Conservation (phyloP, 1,140 invertebrate species). For the Listronotus oregonensis region DNA sequence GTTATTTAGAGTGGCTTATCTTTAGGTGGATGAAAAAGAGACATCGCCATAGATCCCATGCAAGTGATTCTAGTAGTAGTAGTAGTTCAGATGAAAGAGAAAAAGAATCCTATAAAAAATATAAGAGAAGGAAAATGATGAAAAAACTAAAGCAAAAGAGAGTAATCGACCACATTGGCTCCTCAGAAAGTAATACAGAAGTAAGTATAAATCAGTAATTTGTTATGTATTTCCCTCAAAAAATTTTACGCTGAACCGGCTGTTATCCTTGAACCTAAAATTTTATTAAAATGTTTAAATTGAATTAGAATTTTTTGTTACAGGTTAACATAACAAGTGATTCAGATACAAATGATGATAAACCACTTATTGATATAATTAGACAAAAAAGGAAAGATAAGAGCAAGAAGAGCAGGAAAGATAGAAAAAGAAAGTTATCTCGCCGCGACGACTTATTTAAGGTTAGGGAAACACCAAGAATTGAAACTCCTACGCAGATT, state of each 20-base stretch:
- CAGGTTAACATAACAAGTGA: conserved; percentile 27
- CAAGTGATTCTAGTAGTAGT: conserved; percentile 22
- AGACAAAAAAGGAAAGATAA: conserved; percentile 17
- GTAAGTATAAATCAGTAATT: not conserved
- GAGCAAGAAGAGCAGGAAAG: conserved; percentile 8
- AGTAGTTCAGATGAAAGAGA: conserved; percentile 32
- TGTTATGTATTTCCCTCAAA: no score
- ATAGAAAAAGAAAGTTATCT: conserved; percentile 1
- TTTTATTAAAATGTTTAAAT: no score
- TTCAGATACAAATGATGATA: conserved; percentile 25
- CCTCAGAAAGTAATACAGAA: conserved; percentile 9
- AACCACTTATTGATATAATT: conserved; percentile 29
- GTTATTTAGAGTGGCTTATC: no score
- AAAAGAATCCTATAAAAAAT: conserved; percentile 30
- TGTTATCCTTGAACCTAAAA: no score
- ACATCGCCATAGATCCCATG: conserved; percentile 29
- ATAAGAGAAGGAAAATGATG: conserved; percentile 34
- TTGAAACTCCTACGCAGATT: conserved; percentile 13
- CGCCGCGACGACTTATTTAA: not conserved
- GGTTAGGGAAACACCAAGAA: not conserved
- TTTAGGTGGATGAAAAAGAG: conserved; percentile 26
- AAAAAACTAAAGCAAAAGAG: conserved; percentile 29
- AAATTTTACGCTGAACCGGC: no score
- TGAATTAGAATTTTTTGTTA: conserved; percentile 13
- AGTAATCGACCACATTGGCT: not conserved